Conservation (phyloP, 2,888 invertebrate genomes). For the Parascotia fuliginaria region DNA sequence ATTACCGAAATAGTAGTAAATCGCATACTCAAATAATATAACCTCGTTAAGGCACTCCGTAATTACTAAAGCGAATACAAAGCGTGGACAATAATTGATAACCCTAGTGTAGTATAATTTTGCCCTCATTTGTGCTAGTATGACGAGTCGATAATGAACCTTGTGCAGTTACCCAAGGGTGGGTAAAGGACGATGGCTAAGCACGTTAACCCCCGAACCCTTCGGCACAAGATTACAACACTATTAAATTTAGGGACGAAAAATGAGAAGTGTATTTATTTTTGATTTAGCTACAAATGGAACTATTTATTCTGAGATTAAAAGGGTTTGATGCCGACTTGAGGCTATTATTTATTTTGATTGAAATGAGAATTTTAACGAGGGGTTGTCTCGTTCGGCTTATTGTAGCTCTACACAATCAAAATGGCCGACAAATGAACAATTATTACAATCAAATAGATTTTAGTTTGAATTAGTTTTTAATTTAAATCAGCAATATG, state of each 20-base stretch:
- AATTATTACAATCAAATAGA: not conserved
- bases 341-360: conserved; percentile 24
- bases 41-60: too few relatives aligned
- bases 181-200: conserved; percentile 27
- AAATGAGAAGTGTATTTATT: conserved; percentile 63
- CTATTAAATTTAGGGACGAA: conserved; percentile 63
- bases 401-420: not conserved
- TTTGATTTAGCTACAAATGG: conserved; percentile 46
- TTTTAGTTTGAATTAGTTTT: too few relatives aligned
- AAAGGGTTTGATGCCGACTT: conserved; percentile 23
- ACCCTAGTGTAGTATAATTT: conserved; percentile 27
- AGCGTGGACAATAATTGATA: not conserved
- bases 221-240: conserved; percentile 59
- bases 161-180: conserved; percentile 27
- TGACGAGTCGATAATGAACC: conserved; percentile 29
- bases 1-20: too few relatives aligned
- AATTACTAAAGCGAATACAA: too few relatives aligned
- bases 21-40: not conserved
- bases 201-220: conserved; percentile 41
- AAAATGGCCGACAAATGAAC: not conserved
- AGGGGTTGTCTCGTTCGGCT: not conserved
- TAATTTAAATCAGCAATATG: too few relatives aligned
- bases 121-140: conserved; percentile 19
- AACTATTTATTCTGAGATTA: conserved; percentile 35
- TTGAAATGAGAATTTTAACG: conserved; percentile 9